These are phyloP conservation scores for Megathymus violae DNA, from an alignment of 1,140 invertebrate genomes.

Conservation along the genomic window DNA sequence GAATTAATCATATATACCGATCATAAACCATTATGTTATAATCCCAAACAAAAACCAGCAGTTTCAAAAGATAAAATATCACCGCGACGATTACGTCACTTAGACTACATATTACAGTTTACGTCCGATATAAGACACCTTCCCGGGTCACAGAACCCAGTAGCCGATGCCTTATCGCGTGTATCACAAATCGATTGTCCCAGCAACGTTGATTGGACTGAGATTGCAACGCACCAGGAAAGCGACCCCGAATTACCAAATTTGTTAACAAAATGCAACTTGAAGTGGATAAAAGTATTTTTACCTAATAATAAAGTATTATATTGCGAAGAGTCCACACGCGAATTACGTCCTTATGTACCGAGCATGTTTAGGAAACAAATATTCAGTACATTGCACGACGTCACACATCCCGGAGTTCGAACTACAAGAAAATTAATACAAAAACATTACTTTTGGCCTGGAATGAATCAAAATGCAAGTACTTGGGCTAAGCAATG, in stretches of 20 bases:
- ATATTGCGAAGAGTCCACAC: slow-evolving; percentile 4
- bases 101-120: slow-evolving; percentile 1
- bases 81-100: slow-evolving; percentile 6
- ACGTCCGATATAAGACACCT: not conserved
- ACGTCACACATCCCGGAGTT: slow-evolving; percentile 1
- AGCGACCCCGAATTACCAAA: no score
- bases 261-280: not conserved
- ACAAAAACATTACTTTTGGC: slow-evolving; percentile 28
- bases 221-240: no score
- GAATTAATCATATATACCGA: slow-evolving; percentile 10
- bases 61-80: slow-evolving; percentile 6
- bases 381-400: slow-evolving; percentile 11
- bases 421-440: slow-evolving; percentile 1
- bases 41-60: not conserved
- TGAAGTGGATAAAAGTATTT: not conserved
- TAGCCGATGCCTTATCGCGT: not conserved
- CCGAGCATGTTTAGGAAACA: slow-evolving; percentile 9
- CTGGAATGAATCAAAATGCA: slow-evolving; percentile 28
- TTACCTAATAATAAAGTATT: not conserved
- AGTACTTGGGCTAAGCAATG: slow-evolving; percentile 28
- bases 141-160: not conserved
- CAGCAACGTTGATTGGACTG: not conserved
- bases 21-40: slow-evolving; percentile 5
- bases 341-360: slow-evolving; percentile 5
- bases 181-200: not conserved